Evolutionary conservation across 2,113 vertebrate genomes (phyloP).

Genomic region (Antechinus stuartii): DNA sequence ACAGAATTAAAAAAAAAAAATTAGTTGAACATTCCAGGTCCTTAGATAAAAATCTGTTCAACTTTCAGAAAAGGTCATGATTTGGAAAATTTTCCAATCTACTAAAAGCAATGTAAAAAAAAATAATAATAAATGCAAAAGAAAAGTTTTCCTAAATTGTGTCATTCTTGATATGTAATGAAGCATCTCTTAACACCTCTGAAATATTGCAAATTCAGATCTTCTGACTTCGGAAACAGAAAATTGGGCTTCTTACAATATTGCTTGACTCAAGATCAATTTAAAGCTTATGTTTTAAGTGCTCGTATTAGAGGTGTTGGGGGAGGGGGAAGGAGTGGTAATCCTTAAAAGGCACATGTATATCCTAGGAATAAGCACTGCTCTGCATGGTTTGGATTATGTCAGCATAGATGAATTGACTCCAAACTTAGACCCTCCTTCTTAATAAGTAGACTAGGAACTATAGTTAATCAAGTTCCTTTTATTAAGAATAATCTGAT

Average conservation of each 20-base stretch:
- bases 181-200: conserved; percentile 1
- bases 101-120: not conserved
- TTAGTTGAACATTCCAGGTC: conserved; percentile 7
- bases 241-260: not conserved
- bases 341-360: not conserved
- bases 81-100: conserved; percentile 46
- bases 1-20: not conserved
- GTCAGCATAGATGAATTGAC: not conserved
- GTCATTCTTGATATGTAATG: not conserved
- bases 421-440: not conserved
- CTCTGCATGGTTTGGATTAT: conserved; percentile 11
- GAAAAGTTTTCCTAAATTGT: not conserved
- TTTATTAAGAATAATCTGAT: not conserved
- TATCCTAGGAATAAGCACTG: not conserved
- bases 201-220: not conserved
- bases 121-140: not conserved
- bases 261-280: not conserved
- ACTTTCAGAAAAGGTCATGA: not conserved
- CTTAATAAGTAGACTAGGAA: conserved; percentile 21
- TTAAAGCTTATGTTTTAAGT: not conserved
- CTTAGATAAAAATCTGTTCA: conserved; percentile 25
- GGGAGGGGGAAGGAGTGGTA: not conserved
- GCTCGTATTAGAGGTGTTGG: not conserved
- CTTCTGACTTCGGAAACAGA: not conserved
- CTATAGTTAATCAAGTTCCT: conserved; percentile 16